phyloP scores from a whole-genome alignment of 2,113 vertebrate species.

The Chiloscyllium plagiosum region DNA sequence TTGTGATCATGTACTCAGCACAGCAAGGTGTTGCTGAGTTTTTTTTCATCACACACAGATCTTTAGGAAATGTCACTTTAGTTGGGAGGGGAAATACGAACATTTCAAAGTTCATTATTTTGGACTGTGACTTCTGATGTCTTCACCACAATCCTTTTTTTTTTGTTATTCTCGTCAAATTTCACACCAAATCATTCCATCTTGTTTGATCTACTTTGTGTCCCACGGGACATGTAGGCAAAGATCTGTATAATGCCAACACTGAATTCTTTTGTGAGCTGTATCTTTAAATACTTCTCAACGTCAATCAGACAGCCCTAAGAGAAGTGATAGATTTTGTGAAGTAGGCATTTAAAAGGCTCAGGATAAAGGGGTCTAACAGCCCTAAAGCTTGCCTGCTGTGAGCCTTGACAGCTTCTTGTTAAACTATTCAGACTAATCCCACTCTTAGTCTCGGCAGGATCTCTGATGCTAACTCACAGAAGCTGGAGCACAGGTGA shows the following conservation, averaged over 20 bases:
- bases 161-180: not conserved
- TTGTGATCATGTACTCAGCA: not conserved
- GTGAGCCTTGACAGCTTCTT: conserved; percentile 38
- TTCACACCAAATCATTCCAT: conserved; percentile 17
- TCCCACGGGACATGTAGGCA: conserved; percentile 8
- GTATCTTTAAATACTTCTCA: conserved; percentile 39
- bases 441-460: conserved; percentile 38
- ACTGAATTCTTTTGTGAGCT: conserved; percentile 32
- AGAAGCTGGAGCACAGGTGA: conserved; percentile 44
- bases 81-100: not conserved
- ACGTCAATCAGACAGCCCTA: conserved; percentile 28
- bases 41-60: not conserved
- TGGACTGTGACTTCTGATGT: not conserved
- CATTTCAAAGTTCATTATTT: not conserved
- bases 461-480: conserved; percentile 41
- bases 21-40: not conserved
- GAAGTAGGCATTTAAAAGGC: conserved; percentile 6
- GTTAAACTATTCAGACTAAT: conserved; percentile 41
- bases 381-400: conserved; percentile 36
- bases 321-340: conserved; percentile 28
- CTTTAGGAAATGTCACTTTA: not conserved
- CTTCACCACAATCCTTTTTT: conserved; percentile 5
- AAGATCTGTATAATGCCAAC: not conserved
- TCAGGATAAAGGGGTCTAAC: conserved; percentile 35
- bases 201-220: conserved; percentile 26